A percentile compares a stretch with the other conserved stretches of the same genome.
These are phyloP conservation scores for Mobula hypostoma DNA, from an alignment of 2,113 vertebrate species.

Conservation along the genomic window DNA sequence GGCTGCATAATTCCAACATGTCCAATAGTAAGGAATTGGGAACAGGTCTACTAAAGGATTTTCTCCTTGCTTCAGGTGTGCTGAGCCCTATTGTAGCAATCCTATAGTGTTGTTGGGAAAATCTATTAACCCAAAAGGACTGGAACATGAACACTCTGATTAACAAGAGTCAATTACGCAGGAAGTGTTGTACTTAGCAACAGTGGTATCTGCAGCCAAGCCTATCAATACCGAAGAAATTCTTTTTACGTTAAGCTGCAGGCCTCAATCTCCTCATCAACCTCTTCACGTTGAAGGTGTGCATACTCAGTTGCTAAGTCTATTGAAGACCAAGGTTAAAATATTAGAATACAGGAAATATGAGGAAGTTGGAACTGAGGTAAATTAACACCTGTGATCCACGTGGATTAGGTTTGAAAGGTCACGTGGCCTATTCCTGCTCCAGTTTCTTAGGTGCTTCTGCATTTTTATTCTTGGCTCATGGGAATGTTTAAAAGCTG, in stretches of 20 bases:
- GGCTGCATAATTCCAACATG: background rate
- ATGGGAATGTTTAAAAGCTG: background rate
- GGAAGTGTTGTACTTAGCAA: background rate
- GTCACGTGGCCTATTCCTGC: too few species aligned
- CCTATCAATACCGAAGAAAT: background rate
- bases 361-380: too few species aligned
- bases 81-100: background rate
- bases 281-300: background rate
- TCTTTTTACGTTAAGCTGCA: background rate
- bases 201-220: background rate
- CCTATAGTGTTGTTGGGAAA: background rate
- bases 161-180: background rate
- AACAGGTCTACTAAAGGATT: background rate
- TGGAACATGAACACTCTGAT: background rate
- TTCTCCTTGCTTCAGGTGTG: too few species aligned
- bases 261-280: background rate
- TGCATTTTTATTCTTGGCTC: background rate
- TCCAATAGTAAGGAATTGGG: background rate
- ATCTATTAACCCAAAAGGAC: background rate
- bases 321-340: too few species aligned
- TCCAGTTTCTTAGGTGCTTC: background rate
- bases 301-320: too few species aligned
- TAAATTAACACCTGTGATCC: too few species aligned
- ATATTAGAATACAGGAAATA: too few species aligned
- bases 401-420: too few species aligned